Base-by-base conservation (phyloP, 2,797 vertebrate species). In the Gymnopithys bicolor region DNA sequence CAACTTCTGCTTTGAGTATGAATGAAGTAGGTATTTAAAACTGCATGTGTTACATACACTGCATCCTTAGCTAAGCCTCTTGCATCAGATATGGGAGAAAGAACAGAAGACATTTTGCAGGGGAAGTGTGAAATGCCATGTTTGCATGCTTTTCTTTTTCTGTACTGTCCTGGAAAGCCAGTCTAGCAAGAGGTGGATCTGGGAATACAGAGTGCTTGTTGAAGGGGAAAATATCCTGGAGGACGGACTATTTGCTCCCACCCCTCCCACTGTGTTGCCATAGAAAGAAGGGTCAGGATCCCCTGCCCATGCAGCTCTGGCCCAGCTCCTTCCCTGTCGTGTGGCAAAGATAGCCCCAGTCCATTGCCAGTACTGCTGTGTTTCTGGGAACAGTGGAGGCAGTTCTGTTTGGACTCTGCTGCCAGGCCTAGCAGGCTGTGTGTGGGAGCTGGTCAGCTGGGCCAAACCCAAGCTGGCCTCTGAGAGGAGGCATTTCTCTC, bases 1-100 rank as follows among this genome's bases (percentile, higher is more conserved):
- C 84, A 95, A 66, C 59, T 93, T 93, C 76, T 92, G 78, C 76
- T 81, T 59, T 91, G 70, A 78, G 84, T 30, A 52, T 93, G 87
- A 94, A 96, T 91, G 89, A 90, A 93, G 87, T 51, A 79, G 76
- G 77, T 93, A 93, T 93, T 96, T 94, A 97, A 91, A 94, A 64
- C 78, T 48, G 77, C 37, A 9, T 77, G 74, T 79, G 32, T 92
- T 87, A 87, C 17, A 77, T 87, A 77, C 43, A 43, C 55, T 52
- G 32, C 55, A 56, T 84, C 68, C 84, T 79, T 53, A 82, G 67
- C 74, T 89, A 71, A 91, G 90, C 68, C 58, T 92, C 56, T 91
- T 81, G n/a, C 69, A 55, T 66, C 55, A 60, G 35, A 58, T 11
- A 49, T 53, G 46, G 58, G 43, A 93, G 60, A 78, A 90, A 60